Conservation (phyloP, 2,888 invertebrate species). For the Germaria angustata region DNA sequence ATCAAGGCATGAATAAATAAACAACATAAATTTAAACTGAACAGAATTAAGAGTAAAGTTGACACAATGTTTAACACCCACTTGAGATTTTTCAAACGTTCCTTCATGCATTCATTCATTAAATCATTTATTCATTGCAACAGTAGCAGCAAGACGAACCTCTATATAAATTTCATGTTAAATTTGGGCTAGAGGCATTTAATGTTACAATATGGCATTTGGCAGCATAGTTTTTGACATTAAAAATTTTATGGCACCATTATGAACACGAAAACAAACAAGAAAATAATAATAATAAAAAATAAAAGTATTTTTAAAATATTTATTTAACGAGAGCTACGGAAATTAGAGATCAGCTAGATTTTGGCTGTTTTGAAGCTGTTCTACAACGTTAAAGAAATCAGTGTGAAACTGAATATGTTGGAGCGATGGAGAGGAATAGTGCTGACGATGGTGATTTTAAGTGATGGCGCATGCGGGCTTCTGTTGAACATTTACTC, state of each 20-base stretch:
- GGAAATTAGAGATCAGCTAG: slow-evolving; percentile 23
- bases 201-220: slow-evolving; percentile 62
- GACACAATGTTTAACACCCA: slow-evolving; percentile 69
- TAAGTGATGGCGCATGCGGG: slow-evolving; percentile 61
- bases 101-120: background rate
- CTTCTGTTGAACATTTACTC: slow-evolving; percentile 53
- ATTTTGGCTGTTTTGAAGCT: background rate
- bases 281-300: too few relatives aligned
- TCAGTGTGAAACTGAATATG: background rate
- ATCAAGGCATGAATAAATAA: background rate
- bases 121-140: background rate
- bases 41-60: slow-evolving; percentile 34
- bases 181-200: slow-evolving; percentile 50
- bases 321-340: slow-evolving; percentile 15
- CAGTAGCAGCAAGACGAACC: slow-evolving; percentile 24
- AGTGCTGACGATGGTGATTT: slow-evolving; percentile 13
- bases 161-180: slow-evolving; percentile 9
- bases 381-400: background rate
- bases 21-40: slow-evolving; percentile 1
- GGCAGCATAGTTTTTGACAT: slow-evolving; percentile 58
- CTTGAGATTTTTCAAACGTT: slow-evolving; percentile 67
- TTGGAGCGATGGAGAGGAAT: slow-evolving; percentile 1
- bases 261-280: slow-evolving; percentile 4
- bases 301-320: too few relatives aligned
- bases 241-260: slow-evolving; percentile 7